Percentiles rank a stretch among this genome's conserved stretches.
These are phyloP conservation scores for Cephus runcator DNA, from an alignment of 2,888 invertebrate genomes.

Conservation along the genomic window DNA sequence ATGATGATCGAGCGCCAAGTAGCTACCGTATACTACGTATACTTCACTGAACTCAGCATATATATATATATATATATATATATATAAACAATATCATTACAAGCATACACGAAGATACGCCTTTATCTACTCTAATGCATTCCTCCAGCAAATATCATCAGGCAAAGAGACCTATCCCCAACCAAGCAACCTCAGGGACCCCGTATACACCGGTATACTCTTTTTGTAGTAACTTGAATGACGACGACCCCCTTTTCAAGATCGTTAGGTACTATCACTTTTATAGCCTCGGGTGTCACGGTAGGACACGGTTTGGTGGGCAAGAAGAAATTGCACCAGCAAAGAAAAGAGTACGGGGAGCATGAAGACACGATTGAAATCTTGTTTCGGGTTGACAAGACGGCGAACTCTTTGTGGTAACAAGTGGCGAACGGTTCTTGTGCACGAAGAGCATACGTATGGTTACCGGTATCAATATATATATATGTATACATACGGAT, in stretches of 20 bases:
- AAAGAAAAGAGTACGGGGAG: background rate
- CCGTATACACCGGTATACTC: background rate
- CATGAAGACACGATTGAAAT: slow-evolving; percentile 18
- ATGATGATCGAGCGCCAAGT: background rate
- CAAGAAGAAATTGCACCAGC: background rate
- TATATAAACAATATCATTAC: background rate
- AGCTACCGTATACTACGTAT: background rate
- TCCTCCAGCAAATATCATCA: background rate
- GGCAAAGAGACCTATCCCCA: background rate
- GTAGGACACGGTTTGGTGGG: background rate
- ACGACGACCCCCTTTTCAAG: background rate
- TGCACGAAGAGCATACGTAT: background rate
- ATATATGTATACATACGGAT: slow-evolving; percentile 4
- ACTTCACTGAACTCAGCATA: background rate
- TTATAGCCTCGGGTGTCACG: background rate
- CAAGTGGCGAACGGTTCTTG: slow-evolving; percentile 30
- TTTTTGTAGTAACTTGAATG: background rate
- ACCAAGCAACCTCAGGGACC: background rate
- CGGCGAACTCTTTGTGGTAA: slow-evolving; percentile 31
- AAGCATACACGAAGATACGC: background rate
- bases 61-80: background rate
- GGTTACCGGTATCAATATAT: slow-evolving; percentile 19
- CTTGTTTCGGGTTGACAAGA: slow-evolving; percentile 18
- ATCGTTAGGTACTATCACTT: background rate
- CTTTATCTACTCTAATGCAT: background rate